Base-by-base conservation (phyloP, 2,888 invertebrate species). In the Silvanus unidentatus region DNA sequence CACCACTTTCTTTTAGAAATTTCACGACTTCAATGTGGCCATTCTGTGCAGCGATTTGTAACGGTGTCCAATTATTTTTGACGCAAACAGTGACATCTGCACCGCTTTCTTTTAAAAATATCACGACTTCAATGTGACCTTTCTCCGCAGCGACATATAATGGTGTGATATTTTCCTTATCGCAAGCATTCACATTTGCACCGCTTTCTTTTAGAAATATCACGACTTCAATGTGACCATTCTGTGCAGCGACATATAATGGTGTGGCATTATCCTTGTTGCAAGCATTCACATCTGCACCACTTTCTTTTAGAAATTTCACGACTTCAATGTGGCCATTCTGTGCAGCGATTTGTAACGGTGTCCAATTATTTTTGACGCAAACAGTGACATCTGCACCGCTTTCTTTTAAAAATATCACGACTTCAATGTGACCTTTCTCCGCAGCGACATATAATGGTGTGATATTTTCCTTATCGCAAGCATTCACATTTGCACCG, bases 361-460 rank as follows among this genome's bases (percentile, higher is more conserved):
- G n/a, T n/a, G n/a, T 32, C 11, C 34, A 32, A 32, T 32, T 32
- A 12, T 13, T 13, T 13, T 32, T 32, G 34, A 4, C 34, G 3
- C 11, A 5, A 4, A n/a, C 13, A 32, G 4, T 32, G 11, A 13
- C 5, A 32, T 2, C 43, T 12, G 32, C 16, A n/a, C 16, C 30
- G 34, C 35, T 45, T 32, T 2, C 32, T 11, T 36, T 34, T 39
- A 37, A 45, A 42, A 12, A 8, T 8, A 35, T 40, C 43, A 14
- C 29, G 28, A 10, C 27, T 11, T 40, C 34, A 11, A 4, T 40
- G 16, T 38, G 14, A 1, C 78, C 79, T 44, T 71, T 63, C 52
- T 75, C 71, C 8, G 75, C 72, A 3, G 77, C 75, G n/a, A 77
- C 55, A 55, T 80, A 79, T 15, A 80, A 53, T 6, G 70, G 61